Evolutionary conservation across 92 coral and sea anemone species (phyloP).

Genomic region (Epizoanthus scotinus): DNA sequence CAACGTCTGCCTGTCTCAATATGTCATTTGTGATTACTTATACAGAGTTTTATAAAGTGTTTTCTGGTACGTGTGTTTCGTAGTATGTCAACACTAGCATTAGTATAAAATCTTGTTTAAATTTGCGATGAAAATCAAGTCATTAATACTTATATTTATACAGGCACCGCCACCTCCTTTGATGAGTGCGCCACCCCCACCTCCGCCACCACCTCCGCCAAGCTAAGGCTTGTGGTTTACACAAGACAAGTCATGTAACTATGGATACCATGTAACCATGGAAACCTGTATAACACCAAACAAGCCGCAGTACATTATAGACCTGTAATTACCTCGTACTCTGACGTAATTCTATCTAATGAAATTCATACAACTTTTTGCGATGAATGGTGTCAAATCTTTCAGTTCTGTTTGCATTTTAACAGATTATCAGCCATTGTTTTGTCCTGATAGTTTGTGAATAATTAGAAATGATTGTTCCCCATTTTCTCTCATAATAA

Average conservation of each 20-base stretch:
- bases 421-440: not conserved
- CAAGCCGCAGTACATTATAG: not conserved
- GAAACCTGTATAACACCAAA: not conserved
- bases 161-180: conserved; percentile 83
- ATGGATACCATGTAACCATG: not conserved
- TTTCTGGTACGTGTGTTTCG: too few species aligned
- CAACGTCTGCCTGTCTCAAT: too few species aligned
- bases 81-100: too few species aligned
- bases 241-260: not conserved
- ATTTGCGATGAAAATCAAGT: too few species aligned
- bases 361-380: not conserved
- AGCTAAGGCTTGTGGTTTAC: conserved; percentile 18
- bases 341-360: not conserved
- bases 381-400: not conserved
- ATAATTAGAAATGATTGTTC: too few species aligned
- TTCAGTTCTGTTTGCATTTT: not conserved
- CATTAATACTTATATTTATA: not conserved
- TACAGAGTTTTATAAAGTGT: too few species aligned
- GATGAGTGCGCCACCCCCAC: conserved; percentile 90
- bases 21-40: too few species aligned
- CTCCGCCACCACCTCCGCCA: conserved; percentile 98
- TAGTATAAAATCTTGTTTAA: too few species aligned
- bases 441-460: too few species aligned
- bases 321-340: not conserved
- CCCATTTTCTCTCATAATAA: too few species aligned